Base-by-base conservation (phyloP, 2,888 invertebrate species). In the Chymomyza procnemis region DNA sequence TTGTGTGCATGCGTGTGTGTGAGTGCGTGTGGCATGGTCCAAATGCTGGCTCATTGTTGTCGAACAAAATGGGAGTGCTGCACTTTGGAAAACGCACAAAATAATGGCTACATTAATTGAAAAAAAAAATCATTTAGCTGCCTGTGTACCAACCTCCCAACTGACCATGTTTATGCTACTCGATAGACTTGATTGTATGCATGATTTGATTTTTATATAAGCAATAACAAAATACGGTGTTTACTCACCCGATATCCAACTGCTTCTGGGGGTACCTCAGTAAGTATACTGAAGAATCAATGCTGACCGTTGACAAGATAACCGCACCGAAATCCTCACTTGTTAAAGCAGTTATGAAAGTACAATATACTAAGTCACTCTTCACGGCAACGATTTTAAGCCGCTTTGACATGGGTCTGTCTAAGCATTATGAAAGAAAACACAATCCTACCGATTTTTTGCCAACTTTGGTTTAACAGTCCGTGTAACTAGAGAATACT, bases 41-140 rank as follows among this genome's bases (percentile, higher is more conserved):
- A 73, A 74, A 68, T 61, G 61, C 66, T 64, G 66, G 69, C 68
- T 71, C 48, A 75, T 74, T 77, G 73, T 79, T 67, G 57, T 69
- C 64, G 54, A 58, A 50, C 30, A 66, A 74, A 73, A 76, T 71
- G 69, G 76, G 73, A 71, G 74, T 82, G 78, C 54, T 78, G 80
- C 74, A 73, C 60, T 74, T 69, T 34, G 68, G 66, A 70, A 72
- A 74, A 75, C 69, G 66, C 70, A 61, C 57, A 22, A 60, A 70
- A 65, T 64, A 78, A 72, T 74, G 68, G 65, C 63, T 66, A 66
- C 70, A 74, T 64, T 69, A 69, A 74, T 73, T 77, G 67, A 72
- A 77, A 78, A 78, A 68, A 59, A 56, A 48, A 41, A 58, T 26
- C 14, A 14, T 18, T 52, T 9, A 18, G 4, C 57, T 34, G 41